Evolutionary conservation across 2,113 vertebrate genomes (phyloP).

Genomic region (Microcebus jonahi): DNA sequence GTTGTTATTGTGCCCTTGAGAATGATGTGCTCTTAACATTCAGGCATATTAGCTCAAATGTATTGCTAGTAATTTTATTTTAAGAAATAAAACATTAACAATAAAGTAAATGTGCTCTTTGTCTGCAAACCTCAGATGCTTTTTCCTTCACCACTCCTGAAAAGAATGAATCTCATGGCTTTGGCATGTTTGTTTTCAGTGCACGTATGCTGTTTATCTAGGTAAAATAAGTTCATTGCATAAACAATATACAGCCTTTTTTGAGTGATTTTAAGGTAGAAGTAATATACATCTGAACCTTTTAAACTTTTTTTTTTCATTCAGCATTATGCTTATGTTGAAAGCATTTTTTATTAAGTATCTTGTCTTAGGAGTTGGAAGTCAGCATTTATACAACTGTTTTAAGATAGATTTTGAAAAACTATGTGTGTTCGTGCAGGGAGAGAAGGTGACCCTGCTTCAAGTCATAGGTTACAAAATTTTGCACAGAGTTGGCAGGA

Average conservation of each 20-base stretch:
- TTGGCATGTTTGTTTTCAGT: background rate
- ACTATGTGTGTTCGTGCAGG: background rate
- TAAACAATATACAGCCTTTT: background rate
- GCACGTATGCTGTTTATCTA: background rate
- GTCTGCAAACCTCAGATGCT: background rate
- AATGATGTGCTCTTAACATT: background rate
- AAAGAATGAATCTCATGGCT: background rate
- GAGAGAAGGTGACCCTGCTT: background rate
- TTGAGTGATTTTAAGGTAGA: background rate
- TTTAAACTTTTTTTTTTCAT: background rate
- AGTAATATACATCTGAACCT: background rate
- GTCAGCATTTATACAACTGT: background rate
- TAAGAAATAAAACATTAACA: background rate
- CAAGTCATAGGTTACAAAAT: background rate
- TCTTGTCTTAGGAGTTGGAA: background rate
- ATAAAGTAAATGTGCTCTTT: background rate
- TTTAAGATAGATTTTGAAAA: background rate
- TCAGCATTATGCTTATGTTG: background rate
- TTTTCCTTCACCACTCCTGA: background rate
- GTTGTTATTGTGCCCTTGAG: background rate
- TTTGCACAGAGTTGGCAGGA: background rate
- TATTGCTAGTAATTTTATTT: background rate
- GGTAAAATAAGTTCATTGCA: background rate
- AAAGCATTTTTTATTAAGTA: background rate
- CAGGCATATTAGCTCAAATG: background rate